Conservation (phyloP, 2,797 vertebrate species). For the Steatocranus sp. region DNA sequence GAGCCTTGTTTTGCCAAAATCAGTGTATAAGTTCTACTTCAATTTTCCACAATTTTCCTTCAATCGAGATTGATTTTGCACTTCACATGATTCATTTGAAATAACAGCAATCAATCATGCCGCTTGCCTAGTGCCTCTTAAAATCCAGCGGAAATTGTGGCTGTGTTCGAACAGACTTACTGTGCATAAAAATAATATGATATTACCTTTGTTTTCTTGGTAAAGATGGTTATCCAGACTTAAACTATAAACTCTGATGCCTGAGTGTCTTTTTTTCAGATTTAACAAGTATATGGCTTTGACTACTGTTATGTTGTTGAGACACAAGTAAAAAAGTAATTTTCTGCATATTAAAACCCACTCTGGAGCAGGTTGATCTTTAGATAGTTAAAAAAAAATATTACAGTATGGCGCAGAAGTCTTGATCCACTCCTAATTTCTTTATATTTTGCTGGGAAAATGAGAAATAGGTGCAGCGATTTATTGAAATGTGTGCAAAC, state of each 20-base stretch:
- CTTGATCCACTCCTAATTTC: background rate
- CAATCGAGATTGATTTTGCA: background rate
- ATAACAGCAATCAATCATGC: background rate
- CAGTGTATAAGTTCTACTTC: background rate
- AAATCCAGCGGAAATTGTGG: background rate
- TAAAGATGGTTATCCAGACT: background rate
- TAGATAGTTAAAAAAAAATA: background rate
- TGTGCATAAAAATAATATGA: background rate
- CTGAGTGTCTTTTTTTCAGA: background rate
- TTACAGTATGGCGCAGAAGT: background rate
- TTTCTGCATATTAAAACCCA: background rate
- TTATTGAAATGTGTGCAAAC: background rate
- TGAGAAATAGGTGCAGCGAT: background rate
- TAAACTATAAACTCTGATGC: background rate
- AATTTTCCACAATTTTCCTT: background rate
- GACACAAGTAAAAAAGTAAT: background rate
- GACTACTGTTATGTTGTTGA: background rate
- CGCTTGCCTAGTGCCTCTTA: background rate
- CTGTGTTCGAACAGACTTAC: background rate
- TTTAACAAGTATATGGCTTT: background rate
- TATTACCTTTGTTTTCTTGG: background rate
- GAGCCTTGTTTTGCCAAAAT: background rate
- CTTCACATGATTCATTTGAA: background rate
- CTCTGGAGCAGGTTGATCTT: background rate
- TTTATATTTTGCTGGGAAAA: background rate